Evolutionary conservation across 2,888 invertebrate genomes (phyloP).

Genomic region (Geotrupes spiniger): DNA sequence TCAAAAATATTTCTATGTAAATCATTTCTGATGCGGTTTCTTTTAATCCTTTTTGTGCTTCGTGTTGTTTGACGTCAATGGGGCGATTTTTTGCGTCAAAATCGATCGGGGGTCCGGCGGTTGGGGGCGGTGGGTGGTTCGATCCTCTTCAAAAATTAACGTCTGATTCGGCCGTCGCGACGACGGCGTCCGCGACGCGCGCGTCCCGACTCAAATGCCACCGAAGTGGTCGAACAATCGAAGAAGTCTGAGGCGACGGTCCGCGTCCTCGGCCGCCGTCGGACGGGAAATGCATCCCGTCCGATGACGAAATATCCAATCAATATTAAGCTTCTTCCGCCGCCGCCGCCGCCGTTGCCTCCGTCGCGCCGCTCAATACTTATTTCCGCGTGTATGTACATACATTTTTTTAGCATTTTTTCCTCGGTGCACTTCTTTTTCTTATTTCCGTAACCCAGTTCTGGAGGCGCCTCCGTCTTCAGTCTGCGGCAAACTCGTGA

Average conservation of each 20-base stretch:
- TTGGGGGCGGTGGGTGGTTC: no score
- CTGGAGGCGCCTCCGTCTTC: slow-evolving; percentile 46
- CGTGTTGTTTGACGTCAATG: no score
- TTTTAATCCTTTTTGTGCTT: no score
- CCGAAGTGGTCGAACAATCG: not conserved
- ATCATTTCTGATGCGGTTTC: no score
- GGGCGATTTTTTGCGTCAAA: no score
- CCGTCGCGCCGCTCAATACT: slow-evolving; percentile 46
- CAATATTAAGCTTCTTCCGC: slow-evolving; percentile 43
- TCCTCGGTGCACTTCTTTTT: slow-evolving; percentile 42
- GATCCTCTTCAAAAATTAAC: no score
- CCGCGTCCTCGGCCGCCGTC: slow-evolving; percentile 11
- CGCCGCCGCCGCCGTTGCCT: slow-evolving; percentile 3
- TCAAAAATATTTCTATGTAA: no score
- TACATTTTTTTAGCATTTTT: slow-evolving; percentile 50
- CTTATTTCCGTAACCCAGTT: slow-evolving; percentile 52
- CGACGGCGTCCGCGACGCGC: not conserved
- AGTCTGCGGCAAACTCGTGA: slow-evolving; percentile 48
- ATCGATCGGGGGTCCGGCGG: no score
- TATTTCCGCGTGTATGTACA: slow-evolving; percentile 52
- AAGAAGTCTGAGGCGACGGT: slow-evolving; percentile 3
- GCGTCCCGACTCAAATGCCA: not conserved
- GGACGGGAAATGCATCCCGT: slow-evolving; percentile 26
- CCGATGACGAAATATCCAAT: slow-evolving; percentile 50
- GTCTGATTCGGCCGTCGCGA: not conserved